phyloP scores from a whole-genome alignment of 2,113 vertebrate species.

The Buteo buteo region DNA sequence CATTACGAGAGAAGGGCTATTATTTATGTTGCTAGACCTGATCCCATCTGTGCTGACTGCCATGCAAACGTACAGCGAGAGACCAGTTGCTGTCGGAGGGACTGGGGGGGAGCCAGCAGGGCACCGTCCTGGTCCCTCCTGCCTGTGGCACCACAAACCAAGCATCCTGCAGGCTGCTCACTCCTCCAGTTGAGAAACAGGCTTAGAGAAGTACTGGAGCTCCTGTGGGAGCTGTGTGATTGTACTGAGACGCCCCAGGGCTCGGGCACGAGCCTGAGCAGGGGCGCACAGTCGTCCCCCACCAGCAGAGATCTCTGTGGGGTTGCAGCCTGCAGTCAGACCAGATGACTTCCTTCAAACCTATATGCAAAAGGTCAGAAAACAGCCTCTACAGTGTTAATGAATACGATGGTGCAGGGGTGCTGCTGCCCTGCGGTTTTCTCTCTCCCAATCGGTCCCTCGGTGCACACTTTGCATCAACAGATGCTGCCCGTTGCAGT shows the following conservation, averaged over 20 bases:
- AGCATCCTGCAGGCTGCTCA: not conserved
- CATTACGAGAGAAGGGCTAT: not conserved
- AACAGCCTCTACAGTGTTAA: not conserved
- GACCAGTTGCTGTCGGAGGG: rapidly evolving
- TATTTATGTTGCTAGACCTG: too few relatives aligned
- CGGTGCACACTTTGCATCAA: not conserved
- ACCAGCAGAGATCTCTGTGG: not conserved
- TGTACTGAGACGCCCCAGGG: rapidly evolving
- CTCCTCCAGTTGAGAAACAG: too few relatives aligned
- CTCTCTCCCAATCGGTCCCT: not conserved
- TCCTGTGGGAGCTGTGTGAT: not conserved
- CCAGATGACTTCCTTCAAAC: not conserved
- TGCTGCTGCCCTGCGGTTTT: not conserved
- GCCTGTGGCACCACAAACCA: rapidly evolving
- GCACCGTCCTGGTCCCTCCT: not conserved
- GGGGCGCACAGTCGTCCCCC: rapidly evolving
- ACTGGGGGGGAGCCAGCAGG: too few relatives aligned
- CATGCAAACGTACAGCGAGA: not conserved
- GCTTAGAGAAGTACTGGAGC: not conserved
- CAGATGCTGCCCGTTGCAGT: not conserved
- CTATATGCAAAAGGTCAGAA: not conserved
- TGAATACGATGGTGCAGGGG: not conserved
- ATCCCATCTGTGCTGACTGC: not conserved
- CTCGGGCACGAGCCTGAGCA: not conserved
- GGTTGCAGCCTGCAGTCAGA: not conserved